Conservation (phyloP, 2,113 vertebrate genomes). For the Bostrychus sinensis region DNA sequence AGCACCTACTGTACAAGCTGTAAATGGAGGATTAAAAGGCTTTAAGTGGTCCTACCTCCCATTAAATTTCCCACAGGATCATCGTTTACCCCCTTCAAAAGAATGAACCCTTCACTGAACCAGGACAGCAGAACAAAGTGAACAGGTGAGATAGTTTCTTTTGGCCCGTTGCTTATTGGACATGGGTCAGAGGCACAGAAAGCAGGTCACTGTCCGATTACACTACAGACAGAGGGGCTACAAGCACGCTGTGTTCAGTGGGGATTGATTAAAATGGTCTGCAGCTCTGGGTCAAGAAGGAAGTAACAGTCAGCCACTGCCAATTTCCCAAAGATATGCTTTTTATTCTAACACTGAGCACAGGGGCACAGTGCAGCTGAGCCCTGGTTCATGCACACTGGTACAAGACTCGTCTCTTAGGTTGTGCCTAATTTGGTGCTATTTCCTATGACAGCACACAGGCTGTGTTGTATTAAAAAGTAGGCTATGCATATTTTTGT, state of each 20-base stretch:
- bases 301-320: conserved; percentile 8
- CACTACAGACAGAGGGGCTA: conserved; percentile 49
- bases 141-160: conserved; percentile 59
- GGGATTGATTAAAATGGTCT: conserved; percentile 25
- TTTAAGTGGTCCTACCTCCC: neutral
- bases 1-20: neutral
- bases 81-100: conserved; percentile 4
- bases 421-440: too few species aligned
- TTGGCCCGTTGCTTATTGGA: conserved; percentile 55
- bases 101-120: conserved; percentile 2
- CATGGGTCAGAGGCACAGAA: conserved; percentile 58
- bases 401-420: too few species aligned
- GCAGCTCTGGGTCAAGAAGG: conserved; percentile 7
- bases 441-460: too few species aligned
- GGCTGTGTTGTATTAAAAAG: too few species aligned
- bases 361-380: conserved; percentile 36
- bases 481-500: too few species aligned
- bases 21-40: neutral
- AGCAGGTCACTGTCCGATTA: conserved; percentile 58
- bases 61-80: conserved; percentile 4
- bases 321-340: neutral
- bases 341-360: conserved; percentile 10
- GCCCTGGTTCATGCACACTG: neutral
- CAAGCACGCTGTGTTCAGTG: too few species aligned
- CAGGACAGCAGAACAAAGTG: conserved; percentile 31